These are phyloP conservation scores for Papilio xuthus DNA, from an alignment of 1,140 invertebrate genomes.

Conservation along the genomic window DNA sequence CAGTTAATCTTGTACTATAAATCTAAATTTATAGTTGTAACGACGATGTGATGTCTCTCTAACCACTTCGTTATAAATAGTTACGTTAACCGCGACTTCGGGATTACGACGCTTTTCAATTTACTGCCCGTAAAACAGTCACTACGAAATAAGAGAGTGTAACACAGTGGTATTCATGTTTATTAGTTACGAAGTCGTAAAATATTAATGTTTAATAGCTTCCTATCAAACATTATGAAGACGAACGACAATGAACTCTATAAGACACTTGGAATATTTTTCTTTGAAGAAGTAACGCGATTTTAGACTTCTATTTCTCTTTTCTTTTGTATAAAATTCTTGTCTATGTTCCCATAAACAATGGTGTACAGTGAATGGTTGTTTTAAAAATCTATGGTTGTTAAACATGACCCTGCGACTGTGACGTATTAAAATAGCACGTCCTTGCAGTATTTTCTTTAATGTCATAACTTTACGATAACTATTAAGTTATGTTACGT, in stretches of 20 bases:
- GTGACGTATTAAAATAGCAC: background rate
- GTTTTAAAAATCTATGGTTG: background rate
- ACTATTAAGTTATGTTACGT: background rate
- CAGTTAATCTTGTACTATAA: background rate
- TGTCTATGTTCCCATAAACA: background rate
- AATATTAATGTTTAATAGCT: background rate
- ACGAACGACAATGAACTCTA: background rate
- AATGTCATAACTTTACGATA: conserved; percentile 3
- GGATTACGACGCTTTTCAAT: conserved; percentile 7
- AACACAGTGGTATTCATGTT: background rate
- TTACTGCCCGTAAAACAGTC: conserved; percentile 6
- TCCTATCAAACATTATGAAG: background rate
- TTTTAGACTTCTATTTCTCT: too few species aligned
- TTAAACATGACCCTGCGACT: background rate
- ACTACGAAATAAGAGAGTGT: background rate
- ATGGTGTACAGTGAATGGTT: background rate
- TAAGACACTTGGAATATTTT: background rate
- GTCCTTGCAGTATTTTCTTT: background rate
- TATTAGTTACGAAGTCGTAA: background rate
- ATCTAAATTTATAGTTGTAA: background rate
- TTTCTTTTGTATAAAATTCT: background rate
- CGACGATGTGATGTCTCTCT: background rate
- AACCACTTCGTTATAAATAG: background rate
- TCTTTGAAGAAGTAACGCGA: background rate
- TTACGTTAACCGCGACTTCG: background rate